Evolutionary conservation across 53 echinoderm and acorn worm species (phyloP).

Genomic region (Stichopus horrens): DNA sequence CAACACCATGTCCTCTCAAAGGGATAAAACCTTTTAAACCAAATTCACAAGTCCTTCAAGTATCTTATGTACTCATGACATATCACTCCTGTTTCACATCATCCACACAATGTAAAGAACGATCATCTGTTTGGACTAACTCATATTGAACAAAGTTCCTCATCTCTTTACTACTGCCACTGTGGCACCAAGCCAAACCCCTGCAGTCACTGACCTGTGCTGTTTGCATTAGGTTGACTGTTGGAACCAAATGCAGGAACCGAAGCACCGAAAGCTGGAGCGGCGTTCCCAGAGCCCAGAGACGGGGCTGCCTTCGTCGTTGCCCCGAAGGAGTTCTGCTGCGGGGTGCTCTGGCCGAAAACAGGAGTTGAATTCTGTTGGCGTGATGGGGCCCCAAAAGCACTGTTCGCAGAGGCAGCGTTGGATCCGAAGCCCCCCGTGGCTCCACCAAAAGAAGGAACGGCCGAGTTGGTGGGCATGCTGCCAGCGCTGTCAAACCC

Average conservation of each 20-base stretch:
- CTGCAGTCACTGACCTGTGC: not conserved
- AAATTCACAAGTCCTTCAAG: no score
- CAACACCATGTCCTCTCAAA: no score
- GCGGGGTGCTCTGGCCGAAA: conserved; percentile 53
- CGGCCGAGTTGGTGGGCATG: conserved; percentile 51
- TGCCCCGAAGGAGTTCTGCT: conserved; percentile 57
- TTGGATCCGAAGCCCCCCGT: conserved; percentile 49
- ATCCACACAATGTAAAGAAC: no score
- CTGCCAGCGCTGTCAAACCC: conserved; percentile 23
- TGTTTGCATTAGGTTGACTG: conserved; percentile 3
- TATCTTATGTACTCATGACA: no score
- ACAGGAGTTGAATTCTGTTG: conserved; percentile 48
- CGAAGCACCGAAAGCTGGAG: conserved; percentile 49
- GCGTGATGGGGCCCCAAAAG: conserved; percentile 57
- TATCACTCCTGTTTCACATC: no score
- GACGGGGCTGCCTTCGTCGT: conserved; percentile 43
- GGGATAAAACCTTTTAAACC: no score
- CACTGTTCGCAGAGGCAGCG: conserved; percentile 44
- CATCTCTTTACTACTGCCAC: no score
- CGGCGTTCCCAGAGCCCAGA: conserved; percentile 52
- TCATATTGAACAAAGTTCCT: no score
- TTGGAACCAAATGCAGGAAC: conserved; percentile 64
- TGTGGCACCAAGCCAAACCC: no score
- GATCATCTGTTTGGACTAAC: no score
- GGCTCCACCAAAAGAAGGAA: conserved; percentile 48